Conservation (phyloP, 2,797 vertebrate species). For the Hozukius guyotensis region DNA sequence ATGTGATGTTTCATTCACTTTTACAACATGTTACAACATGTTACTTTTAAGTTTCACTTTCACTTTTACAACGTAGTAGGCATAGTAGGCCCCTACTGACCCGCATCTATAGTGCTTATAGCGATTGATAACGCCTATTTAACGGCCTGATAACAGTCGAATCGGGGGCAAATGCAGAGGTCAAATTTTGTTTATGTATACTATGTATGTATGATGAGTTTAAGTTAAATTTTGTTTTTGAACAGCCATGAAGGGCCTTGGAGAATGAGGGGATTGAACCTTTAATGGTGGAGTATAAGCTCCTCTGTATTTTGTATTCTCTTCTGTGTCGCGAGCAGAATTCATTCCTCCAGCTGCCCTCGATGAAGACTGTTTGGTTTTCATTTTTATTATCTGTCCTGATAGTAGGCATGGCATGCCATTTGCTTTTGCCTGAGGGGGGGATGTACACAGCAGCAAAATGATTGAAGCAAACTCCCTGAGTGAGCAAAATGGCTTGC, state of each 20-base stretch:
- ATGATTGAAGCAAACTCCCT: constrained; percentile 49
- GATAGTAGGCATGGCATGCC: constrained; percentile 27
- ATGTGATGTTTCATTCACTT: no score
- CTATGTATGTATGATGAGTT: neutral
- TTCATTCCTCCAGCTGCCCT: constrained; percentile 14
- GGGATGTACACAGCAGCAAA: constrained; percentile 28
- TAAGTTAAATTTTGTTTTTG: no score
- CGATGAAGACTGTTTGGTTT: constrained; percentile 44
- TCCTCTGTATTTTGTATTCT: neutral
- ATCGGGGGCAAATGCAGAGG: neutral
- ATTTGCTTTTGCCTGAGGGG: constrained; percentile 56
- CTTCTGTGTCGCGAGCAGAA: neutral
- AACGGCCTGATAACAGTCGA: no score
- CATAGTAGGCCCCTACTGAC: no score
- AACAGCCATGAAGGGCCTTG: neutral
- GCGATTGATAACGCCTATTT: no score
- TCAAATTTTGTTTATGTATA: neutral
- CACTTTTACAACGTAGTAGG: no score
- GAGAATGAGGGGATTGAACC: constrained; percentile 14
- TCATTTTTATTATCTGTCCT: constrained; percentile 51
- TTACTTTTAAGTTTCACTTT: no score
- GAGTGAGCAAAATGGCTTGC: constrained; percentile 38
- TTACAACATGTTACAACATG: no score
- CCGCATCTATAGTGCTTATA: no score
- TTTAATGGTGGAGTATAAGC: constrained; percentile 11